phyloP scores from a whole-genome alignment of 2,888 invertebrate genomes.

The Boloria selene region DNA sequence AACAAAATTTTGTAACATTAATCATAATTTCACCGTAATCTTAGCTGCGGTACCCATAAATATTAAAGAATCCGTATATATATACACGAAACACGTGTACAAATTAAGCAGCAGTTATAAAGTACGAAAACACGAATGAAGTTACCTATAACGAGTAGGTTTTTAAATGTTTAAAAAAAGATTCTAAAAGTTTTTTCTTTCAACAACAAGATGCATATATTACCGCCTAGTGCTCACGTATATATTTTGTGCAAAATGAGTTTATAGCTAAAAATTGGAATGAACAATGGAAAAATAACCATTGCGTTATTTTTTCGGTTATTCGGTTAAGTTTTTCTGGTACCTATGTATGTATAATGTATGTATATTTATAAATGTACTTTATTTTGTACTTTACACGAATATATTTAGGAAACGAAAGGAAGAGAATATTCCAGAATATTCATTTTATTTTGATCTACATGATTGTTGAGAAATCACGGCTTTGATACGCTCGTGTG shows the following conservation, averaged over 20 bases:
- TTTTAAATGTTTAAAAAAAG: background rate
- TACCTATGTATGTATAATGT: too few species aligned
- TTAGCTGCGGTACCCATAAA: background rate
- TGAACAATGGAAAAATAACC: too few species aligned
- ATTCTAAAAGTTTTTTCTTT: background rate
- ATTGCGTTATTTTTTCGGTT: too few species aligned
- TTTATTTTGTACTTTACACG: background rate
- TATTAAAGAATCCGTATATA: slow-evolving; percentile 2
- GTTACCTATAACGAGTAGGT: background rate
- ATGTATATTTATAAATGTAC: too few species aligned
- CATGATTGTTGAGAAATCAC: background rate
- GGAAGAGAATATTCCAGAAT: background rate
- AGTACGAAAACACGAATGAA: background rate
- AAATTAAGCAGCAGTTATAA: slow-evolving; percentile 1
- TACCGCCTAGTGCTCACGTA: too few species aligned
- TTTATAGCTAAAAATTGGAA: too few species aligned
- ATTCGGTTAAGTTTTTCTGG: too few species aligned
- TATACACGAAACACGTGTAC: background rate
- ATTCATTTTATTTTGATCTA: slow-evolving; percentile 12
- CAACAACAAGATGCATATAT: too few species aligned
- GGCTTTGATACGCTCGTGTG: slow-evolving; percentile 9
- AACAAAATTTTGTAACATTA: slow-evolving; percentile 1
- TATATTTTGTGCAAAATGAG: too few species aligned
- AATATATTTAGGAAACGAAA: too few species aligned
- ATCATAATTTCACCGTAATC: background rate